These are phyloP conservation scores for Lysandra bellargus DNA, from an alignment of 2,888 invertebrate species.

Conservation along the genomic window DNA sequence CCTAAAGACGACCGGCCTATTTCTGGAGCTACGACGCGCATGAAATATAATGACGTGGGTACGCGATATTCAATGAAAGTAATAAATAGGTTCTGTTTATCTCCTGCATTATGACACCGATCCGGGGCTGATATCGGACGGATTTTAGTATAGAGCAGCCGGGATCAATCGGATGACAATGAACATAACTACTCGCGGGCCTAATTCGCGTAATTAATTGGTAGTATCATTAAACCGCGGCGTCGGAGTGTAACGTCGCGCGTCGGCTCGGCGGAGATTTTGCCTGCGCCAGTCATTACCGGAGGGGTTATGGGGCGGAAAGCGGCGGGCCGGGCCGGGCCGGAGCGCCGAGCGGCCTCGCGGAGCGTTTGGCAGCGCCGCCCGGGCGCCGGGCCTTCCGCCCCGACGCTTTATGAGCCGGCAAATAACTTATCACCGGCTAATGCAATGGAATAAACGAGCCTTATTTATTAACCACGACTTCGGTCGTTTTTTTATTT, in stretches of 20 bases:
- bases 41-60: not conserved
- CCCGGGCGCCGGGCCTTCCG: conserved; percentile 57
- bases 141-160: not conserved
- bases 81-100: not conserved
- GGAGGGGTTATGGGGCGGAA: conserved; percentile 62
- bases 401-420: conserved; percentile 73
- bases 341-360: conserved; percentile 51
- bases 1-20: not conserved
- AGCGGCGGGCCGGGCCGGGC: conserved; percentile 62
- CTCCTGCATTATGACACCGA: not conserved
- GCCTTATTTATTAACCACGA: conserved; percentile 74
- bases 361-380: conserved; percentile 75
- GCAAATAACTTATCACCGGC: conserved; percentile 78
- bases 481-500: conserved; percentile 47
- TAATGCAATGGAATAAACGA: conserved; percentile 78
- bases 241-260: conserved; percentile 11
- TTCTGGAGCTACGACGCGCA: not conserved
- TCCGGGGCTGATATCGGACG: not conserved
- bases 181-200: not conserved
- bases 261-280: conserved; percentile 38
- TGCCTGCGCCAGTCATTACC: conserved; percentile 45
- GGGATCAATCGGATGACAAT: not conserved
- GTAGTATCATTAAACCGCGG: conserved; percentile 1
- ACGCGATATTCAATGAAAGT: not conserved
- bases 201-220: conserved; percentile 3